phyloP scores from a whole-genome alignment of 2,888 invertebrate species.

The Drosophila macrospina region DNA sequence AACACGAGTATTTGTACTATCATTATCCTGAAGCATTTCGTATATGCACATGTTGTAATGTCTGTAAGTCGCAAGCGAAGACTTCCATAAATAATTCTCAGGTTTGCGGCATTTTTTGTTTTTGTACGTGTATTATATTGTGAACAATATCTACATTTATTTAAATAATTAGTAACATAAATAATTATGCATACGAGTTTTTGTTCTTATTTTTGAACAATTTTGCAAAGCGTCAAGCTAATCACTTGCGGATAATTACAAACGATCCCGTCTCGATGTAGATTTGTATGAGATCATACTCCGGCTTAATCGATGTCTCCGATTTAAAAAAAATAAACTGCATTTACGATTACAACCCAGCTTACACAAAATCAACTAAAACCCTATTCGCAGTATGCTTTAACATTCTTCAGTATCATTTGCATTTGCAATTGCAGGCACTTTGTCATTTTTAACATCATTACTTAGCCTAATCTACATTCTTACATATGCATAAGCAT shows the following conservation, averaged over 20 bases:
- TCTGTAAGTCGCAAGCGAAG: constrained; percentile 24
- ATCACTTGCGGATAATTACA: constrained; percentile 2
- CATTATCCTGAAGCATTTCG: constrained; percentile 14
- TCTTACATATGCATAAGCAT: constrained; percentile 10
- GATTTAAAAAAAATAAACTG: constrained; percentile 23
- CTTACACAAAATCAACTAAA: constrained; percentile 52
- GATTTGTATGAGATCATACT: constrained; percentile 67
- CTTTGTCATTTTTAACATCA: constrained; percentile 49
- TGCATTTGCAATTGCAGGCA: constrained; percentile 58
- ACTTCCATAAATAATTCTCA: constrained; percentile 14
- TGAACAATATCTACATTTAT: constrained; percentile 78
- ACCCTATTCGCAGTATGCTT: constrained; percentile 31
- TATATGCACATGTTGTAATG: constrained; percentile 16
- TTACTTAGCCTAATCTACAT: constrained; percentile 51
- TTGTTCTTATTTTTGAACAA: constrained; percentile 57
- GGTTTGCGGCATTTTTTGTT: constrained; percentile 21
- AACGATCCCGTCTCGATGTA: constrained; percentile 41
- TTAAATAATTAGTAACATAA: constrained; percentile 76
- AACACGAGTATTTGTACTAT: constrained; percentile 44
- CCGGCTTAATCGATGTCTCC: constrained; percentile 18
- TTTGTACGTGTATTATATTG: constrained; percentile 59
- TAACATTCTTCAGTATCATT: constrained; percentile 33
- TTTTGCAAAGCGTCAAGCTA: constrained; percentile 44
- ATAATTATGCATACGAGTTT: constrained; percentile 61
- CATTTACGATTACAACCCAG: constrained; percentile 22